Percentiles rank a stretch among this genome's conserved stretches.
phyloP scores from a whole-genome alignment of 1,140 invertebrate species.

The Anastrepha obliqua region DNA sequence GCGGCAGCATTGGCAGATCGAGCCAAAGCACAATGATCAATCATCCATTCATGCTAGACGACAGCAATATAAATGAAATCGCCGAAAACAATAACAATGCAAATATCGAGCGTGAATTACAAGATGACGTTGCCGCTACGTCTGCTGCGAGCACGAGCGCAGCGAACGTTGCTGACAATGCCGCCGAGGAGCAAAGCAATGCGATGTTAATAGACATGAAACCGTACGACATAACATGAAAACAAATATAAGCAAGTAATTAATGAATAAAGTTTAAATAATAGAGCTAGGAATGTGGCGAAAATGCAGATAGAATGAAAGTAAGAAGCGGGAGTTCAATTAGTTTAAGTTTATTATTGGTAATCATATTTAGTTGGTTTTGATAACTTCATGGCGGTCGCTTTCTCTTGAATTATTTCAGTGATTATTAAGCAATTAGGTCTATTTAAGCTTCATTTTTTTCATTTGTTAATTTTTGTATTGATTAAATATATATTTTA shows the following conservation, averaged over 20 bases:
- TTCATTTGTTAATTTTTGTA: neutral
- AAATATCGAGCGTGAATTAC: constrained; percentile 71
- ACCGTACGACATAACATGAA: constrained; percentile 24
- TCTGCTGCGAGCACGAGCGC: neutral
- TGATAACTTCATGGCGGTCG: neutral
- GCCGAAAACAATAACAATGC: constrained; percentile 73
- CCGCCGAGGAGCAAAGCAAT: constrained; percentile 59
- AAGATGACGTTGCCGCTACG: constrained; percentile 62
- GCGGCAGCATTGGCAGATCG: neutral
- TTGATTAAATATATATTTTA: neutral
- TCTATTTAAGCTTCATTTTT: constrained; percentile 22
- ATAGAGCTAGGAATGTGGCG: neutral
- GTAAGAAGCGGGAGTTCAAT: neutral
- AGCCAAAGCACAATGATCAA: constrained; percentile 16
- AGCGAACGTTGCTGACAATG: neutral
- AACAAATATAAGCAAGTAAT: neutral
- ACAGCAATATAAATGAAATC: constrained; percentile 72
- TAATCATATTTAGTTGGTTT: neutral
- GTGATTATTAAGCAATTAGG: neutral
- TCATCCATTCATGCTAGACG: constrained; percentile 56
- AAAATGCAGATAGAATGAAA: neutral
- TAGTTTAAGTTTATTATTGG: neutral
- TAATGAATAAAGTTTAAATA: neutral
- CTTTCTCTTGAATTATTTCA: neutral
- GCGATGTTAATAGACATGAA: neutral